Conservation (phyloP, 2,797 vertebrate genomes). For the Hydrophis major region DNA sequence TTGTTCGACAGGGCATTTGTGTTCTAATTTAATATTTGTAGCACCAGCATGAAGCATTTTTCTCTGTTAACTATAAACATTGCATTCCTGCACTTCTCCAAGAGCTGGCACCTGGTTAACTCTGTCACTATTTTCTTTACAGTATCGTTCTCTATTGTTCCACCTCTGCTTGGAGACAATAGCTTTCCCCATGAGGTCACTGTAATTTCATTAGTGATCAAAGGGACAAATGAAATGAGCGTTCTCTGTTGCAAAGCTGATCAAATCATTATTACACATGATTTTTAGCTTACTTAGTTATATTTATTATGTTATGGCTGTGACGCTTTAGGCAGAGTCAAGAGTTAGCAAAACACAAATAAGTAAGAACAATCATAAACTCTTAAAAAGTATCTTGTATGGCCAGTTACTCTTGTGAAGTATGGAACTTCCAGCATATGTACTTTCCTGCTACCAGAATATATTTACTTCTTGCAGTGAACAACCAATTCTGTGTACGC, state of each 20-base stretch:
- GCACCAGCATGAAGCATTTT: slow-evolving; percentile 1
- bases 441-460: too few species aligned
- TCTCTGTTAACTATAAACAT: slow-evolving; percentile 7
- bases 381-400: neutral
- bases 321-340: neutral
- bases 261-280: neutral
- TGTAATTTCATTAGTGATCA: slow-evolving; percentile 4
- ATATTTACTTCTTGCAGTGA: neutral
- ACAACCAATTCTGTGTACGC: neutral
- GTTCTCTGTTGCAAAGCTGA: neutral
- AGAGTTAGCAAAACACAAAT: neutral
- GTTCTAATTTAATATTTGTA: neutral
- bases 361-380: neutral
- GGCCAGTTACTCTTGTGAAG: neutral
- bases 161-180: neutral
- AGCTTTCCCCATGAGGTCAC: slow-evolving; percentile 1
- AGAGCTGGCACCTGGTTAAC: neutral
- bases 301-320: neutral
- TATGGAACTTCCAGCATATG: neutral
- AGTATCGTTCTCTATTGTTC: neutral
- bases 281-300: neutral
- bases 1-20: neutral
- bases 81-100: neutral
- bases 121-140: neutral
- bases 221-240: neutral